Evolutionary conservation across 2,113 vertebrate species (phyloP).

Genomic region (Malurus elegans): DNA sequence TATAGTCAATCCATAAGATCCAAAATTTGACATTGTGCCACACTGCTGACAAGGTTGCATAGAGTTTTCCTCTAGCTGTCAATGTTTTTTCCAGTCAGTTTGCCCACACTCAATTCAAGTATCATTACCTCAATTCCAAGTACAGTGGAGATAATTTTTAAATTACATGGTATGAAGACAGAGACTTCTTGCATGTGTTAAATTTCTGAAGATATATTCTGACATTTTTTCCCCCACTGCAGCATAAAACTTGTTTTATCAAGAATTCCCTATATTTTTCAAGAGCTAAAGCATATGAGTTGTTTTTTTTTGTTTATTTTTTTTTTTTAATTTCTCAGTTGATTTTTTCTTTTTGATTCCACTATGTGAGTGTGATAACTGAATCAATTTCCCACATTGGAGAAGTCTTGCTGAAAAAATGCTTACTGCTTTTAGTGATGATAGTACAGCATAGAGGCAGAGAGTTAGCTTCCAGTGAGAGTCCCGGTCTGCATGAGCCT

Average conservation of each 20-base stretch:
- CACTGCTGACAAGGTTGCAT: not conserved
- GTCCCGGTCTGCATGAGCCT: not conserved
- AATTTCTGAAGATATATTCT: not conserved
- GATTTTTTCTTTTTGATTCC: not conserved
- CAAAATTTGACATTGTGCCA: not conserved
- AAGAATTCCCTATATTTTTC: not conserved
- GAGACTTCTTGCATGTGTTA: not conserved
- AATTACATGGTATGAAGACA: not conserved
- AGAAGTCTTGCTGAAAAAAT: not conserved
- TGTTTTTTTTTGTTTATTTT: too few species aligned
- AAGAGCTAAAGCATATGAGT: not conserved
- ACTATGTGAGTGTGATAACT: not conserved
- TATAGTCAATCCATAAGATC: not conserved
- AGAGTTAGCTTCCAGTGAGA: not conserved
- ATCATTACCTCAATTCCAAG: not conserved
- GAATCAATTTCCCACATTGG: not conserved
- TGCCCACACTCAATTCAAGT: not conserved
- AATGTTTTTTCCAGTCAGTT: not conserved
- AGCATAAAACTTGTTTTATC: not conserved
- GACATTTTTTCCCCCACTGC: not conserved
- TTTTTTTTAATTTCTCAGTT: not conserved
- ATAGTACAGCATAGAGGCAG: not conserved
- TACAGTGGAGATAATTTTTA: not conserved
- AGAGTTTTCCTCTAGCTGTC: not conserved
- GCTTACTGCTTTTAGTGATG: not conserved